These are phyloP conservation scores for Styela plicata DNA, from an alignment of 23 tunicate genomes.

Conservation along the genomic window DNA sequence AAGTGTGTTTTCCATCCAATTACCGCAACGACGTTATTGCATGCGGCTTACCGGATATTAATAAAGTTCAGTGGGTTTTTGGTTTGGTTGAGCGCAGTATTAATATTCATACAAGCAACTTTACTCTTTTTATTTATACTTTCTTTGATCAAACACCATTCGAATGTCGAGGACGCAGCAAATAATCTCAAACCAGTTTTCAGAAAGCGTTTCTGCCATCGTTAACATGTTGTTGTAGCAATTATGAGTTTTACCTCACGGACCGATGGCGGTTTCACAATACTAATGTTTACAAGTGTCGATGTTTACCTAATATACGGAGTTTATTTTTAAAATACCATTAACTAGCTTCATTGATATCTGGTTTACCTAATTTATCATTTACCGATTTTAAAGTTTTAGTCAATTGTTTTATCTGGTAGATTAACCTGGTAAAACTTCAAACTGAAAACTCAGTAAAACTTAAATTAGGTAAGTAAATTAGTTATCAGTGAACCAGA, in stretches of 20 bases:
- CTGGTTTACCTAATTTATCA: too few species aligned
- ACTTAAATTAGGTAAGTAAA: too few species aligned
- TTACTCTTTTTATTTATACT: not conserved
- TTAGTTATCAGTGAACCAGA: too few species aligned
- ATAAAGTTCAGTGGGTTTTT: not conserved
- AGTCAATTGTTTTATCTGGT: too few species aligned
- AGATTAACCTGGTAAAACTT: too few species aligned
- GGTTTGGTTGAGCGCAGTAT: not conserved
- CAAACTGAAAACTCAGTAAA: too few species aligned
- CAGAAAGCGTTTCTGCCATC: not conserved
- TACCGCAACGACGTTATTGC: not conserved
- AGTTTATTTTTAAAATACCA: not conserved
- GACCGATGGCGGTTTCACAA: not conserved
- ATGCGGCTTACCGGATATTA: not conserved
- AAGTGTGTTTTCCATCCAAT: not conserved
- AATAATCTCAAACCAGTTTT: not conserved
- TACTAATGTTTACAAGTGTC: too few species aligned
- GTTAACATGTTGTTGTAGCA: too few species aligned
- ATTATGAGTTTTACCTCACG: too few species aligned
- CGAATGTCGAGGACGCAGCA: not conserved
- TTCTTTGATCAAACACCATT: not conserved
- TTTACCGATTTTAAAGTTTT: too few species aligned
- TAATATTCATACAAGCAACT: not conserved
- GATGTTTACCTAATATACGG: too few species aligned
- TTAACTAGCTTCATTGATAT: too few species aligned